phyloP scores from a whole-genome alignment of 1,140 invertebrate species.

The Caerostris extrusa region DNA sequence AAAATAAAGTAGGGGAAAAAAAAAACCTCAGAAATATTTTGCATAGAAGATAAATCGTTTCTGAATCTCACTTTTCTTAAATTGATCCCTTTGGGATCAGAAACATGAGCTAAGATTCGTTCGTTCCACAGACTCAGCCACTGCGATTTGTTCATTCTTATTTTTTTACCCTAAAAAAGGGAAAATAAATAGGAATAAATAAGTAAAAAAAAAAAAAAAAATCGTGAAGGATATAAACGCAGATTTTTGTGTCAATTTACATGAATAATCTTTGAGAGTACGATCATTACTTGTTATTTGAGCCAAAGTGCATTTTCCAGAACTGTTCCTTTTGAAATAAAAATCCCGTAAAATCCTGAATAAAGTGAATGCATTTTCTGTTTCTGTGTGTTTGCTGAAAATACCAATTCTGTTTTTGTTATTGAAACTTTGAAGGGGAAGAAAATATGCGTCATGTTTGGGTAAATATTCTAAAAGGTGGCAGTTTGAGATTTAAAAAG shows the following conservation, averaged over 20 bases:
- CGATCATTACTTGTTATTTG: slow-evolving; percentile 39
- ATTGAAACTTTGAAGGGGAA: neutral
- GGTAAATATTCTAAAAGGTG: neutral
- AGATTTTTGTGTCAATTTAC: neutral
- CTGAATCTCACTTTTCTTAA: neutral
- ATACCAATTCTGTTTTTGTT: neutral
- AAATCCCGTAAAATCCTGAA: neutral
- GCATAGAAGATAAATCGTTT: neutral
- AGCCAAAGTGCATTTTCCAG: neutral
- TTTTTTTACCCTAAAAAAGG: neutral
- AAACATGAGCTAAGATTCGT: neutral
- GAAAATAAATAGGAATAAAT: neutral
- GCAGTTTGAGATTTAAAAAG: neutral
- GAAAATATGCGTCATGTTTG: slow-evolving; percentile 16
- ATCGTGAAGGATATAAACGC: neutral
- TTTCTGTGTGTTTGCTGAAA: neutral
- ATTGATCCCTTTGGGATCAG: slow-evolving; percentile 47
- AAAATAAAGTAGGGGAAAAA: neutral
- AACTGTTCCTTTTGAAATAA: neutral
- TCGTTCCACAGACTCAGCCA: neutral
- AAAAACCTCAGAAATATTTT: neutral
- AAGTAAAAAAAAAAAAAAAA: neutral
- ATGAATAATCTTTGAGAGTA: neutral
- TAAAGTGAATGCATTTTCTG: neutral
- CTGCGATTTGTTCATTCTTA: neutral